Evolutionary conservation across 1,140 invertebrate species (phyloP), one percentile per base, ranked within the genome.

Genomic region (Musca domestica): DNA sequence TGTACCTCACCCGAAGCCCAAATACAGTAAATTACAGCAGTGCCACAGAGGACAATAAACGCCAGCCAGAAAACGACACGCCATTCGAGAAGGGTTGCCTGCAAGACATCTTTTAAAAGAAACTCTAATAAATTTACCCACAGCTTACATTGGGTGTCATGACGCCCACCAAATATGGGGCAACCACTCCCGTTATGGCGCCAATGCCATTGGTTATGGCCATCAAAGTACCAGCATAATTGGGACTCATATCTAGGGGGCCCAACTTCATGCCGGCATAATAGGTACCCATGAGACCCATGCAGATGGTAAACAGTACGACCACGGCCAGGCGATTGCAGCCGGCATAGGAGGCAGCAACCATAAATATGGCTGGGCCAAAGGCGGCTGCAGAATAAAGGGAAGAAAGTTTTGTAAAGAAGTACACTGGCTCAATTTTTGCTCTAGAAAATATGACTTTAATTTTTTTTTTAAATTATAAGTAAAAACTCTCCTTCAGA

Each of bases 191-290:
- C 54, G 92, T 89, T 3, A 94, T 84, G 0, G 92, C 91, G 3
- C 92, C 93, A 67, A 93, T 88, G 1, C 91, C 92, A 78, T 95
- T 95, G 0, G 92, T 91, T 41, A 95, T 85, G 1, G 92, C 93
- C 86, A 94, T 94, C 20, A 93, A 81, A 1, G 90, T 90, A 54
- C 92, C 92, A 14, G 92, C 91, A 81, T 89, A 92, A 81, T 92
- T 93, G 3, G 92, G 91, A 46, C 90, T 90, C 64, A 96, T 86
- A 81, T 95, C 93, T 58, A 95, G 81, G 15, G 92, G 89, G 74
- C 94, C 95, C 1, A 91, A 88, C 80, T 91, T 91, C 85, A 91
- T 89, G 41, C 89, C 89, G 52, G 89, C 89, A 83, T 91, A 91
- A 76, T 89, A 91, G 12, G 89, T 87, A 7, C 90, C 90, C 89